A percentile compares a stretch with the other conserved stretches of the same genome.
Conservation (phyloP, 1,140 invertebrate species). For the Anastatus disparis region DNA sequence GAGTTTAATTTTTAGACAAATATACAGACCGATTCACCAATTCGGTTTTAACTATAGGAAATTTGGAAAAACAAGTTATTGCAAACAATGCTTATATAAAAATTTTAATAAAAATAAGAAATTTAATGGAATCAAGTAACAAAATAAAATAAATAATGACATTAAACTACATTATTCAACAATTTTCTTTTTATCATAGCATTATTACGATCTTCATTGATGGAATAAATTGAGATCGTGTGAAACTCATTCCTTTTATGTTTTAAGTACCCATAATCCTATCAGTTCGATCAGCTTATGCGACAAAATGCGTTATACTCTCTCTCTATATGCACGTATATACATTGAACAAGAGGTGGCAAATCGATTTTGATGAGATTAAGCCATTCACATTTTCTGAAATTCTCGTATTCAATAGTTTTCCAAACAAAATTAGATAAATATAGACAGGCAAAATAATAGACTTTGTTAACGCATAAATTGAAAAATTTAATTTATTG, state of each 20-base stretch:
- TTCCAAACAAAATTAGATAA: constrained; percentile 1
- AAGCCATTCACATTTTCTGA: constrained; percentile 15
- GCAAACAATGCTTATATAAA: too few species aligned
- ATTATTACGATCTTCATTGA: constrained; percentile 21
- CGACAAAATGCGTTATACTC: constrained; percentile 17
- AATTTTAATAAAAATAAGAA: too few species aligned
- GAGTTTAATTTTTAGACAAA: too few species aligned
- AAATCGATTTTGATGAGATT: constrained; percentile 32
- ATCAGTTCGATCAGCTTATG: constrained; percentile 44
- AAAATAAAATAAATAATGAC: too few species aligned
- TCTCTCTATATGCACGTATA: too few species aligned
- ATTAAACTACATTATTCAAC: too few species aligned
- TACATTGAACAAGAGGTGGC: neutral
- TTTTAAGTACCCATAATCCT: constrained; percentile 48
- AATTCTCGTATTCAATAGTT: neutral
- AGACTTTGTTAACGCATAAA: too few species aligned
- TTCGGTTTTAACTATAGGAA: too few species aligned
- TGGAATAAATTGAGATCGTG: neutral
- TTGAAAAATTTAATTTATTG: too few species aligned
- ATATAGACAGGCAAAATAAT: neutral
- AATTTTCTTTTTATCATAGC: neutral
- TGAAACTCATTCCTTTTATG: constrained; percentile 36
- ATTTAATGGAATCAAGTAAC: too few species aligned
- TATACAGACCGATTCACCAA: too few species aligned
- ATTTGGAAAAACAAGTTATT: too few species aligned